These are phyloP conservation scores for Teleogryllus oceanicus DNA, from an alignment of 2,888 invertebrate genomes.

Conservation along the genomic window DNA sequence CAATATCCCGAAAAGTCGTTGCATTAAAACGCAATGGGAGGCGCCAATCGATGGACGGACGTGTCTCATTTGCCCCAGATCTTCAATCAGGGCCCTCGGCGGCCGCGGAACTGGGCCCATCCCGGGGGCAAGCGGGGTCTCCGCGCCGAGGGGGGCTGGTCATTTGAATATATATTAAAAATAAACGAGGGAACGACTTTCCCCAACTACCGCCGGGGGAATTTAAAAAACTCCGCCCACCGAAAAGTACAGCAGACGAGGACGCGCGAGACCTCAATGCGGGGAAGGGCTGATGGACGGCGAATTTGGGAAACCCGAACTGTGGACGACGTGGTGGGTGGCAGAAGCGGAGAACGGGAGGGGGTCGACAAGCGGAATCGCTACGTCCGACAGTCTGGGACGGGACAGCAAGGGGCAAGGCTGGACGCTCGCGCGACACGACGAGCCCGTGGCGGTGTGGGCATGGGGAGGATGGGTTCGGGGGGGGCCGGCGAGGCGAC, in stretches of 20 bases:
- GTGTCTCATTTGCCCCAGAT: too few relatives aligned
- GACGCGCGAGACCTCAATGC: not conserved
- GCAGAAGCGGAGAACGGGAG: not conserved
- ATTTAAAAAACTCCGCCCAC: not conserved
- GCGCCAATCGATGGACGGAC: too few relatives aligned
- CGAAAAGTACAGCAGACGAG: not conserved
- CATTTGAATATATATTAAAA: slow-evolving; percentile 9
- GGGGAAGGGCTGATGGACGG: not conserved
- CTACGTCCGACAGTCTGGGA: too few relatives aligned
- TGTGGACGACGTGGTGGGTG: not conserved
- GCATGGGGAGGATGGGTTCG: not conserved
- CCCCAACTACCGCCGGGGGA: not conserved
- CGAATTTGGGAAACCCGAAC: not conserved
- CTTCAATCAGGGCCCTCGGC: too few relatives aligned
- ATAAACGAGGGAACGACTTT: slow-evolving; percentile 18
- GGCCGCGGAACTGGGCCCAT: too few relatives aligned
- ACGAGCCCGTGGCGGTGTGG: not conserved
- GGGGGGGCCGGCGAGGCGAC: not conserved
- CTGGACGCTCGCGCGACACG: not conserved
- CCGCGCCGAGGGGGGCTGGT: not conserved
- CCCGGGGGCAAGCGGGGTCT: not conserved
- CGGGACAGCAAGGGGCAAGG: not conserved
- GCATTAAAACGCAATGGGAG: too few relatives aligned
- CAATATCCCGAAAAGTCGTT: too few relatives aligned
- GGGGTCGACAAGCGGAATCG: too few relatives aligned